Base-by-base conservation (phyloP, 1,140 invertebrate genomes). In the silkworm (Bombyx mori) region DNA sequence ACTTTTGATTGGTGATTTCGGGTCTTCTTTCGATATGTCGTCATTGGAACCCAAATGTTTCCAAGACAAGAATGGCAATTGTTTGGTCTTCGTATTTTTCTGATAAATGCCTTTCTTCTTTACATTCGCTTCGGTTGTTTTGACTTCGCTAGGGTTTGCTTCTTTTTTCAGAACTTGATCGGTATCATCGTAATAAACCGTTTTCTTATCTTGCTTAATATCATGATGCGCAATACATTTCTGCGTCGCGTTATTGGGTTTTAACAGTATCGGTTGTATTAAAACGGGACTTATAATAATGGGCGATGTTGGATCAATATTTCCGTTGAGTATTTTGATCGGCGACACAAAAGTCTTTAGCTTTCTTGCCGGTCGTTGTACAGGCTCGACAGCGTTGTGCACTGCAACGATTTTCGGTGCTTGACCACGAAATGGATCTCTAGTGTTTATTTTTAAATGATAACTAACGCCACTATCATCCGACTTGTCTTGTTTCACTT, bases 361-460 rank as follows among this genome's bases (percentile, higher is more conserved):
- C 54, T 61, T 76, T 51, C 64, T 63, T 47, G 64, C 54, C 54
- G 42, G 59, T 9, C 44, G 44, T 59, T 44, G 52, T 46, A 53
- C 54, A 52, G 50, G 35, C 49, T 49, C 54, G 12, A 52, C 8
- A 49, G 48, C 48, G 50, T 3, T 58, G n/a, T 65, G 52, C 6
- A 45, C 10, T 49, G 58, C 12, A 6, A 55, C 45, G 52, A 46
- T 57, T 48, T 64, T 64, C 43, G 56, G 50, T 1, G 9, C 8
- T n/a, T 48, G 22, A 22, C 12, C 49, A 57, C 54, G 43, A 46
- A 56, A 49, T 49, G 60, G 46, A 46, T 65, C 63, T 18, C 43
- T 53, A n/a, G 76, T 79, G 50, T 86, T 80, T 67, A 86, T 83
- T 79, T 81, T 86, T 64, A 86, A 75, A 64, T 73, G 83, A 69